Base-by-base conservation (phyloP, 2,888 invertebrate genomes). In the Tridacna crocea region DNA sequence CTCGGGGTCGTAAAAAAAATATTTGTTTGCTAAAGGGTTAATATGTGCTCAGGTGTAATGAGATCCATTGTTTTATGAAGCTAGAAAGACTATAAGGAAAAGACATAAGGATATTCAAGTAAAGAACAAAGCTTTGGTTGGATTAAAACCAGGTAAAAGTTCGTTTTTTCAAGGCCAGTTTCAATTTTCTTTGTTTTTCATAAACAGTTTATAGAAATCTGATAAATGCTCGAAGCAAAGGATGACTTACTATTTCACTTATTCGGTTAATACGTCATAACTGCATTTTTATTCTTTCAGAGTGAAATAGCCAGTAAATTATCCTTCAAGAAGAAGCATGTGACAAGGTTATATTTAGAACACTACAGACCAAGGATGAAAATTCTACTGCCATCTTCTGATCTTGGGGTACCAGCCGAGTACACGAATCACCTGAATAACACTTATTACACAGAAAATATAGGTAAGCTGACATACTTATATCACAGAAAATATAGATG, bases 291-390 rank as follows among this genome's bases (percentile, higher is more conserved):
- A 4, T 36, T 46, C 19, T 80, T 75, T 1, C 85, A 90, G 90
- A 85, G 85, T 65, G 88, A 90, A 55, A 88, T 90, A 22, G 89
- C 89, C 26, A 86, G 85, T 51, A 82, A 82, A 68, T 70, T 90
- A 61, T 84, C 83, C 2, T 90, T 90, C 73, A 87, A 77, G 58
- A 76, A 82, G 24, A 89, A 87, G 77, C 89, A 88, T 0, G 81
- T 87, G 68, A 84, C 88, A 10, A 73, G 85, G 48, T 83, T 89
- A 51, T 88, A 82, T 61, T 79, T 87, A 72, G 88, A 89, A 36
- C 85, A 90, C 75, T 90, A 89, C 83, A 74, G 88, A 22, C 88
- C 88, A n/a, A 68, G 84, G 15, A 68, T 88, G 26, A 85, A 87
- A 51, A 85, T 79, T 17, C 78, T 90, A 12, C 82, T 82, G 36